phyloP scores from a whole-genome alignment of 2,113 vertebrate species.

The Dicerorhinus sumatrensis region DNA sequence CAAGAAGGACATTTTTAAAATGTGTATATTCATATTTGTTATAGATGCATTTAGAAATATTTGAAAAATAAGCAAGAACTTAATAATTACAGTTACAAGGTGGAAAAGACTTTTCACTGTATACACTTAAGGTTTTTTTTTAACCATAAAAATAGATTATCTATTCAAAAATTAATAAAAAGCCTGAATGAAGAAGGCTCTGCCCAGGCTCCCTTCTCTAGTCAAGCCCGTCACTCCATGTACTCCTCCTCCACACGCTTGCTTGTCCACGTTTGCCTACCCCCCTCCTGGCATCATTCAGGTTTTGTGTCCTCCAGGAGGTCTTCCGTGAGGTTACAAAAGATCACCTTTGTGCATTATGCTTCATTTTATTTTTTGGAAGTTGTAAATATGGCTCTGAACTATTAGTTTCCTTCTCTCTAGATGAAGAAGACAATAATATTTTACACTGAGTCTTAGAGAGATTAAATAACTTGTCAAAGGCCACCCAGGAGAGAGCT shows the following conservation, averaged over 20 bases:
- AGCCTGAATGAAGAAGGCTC: background rate
- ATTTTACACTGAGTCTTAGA: background rate
- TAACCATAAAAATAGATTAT: background rate
- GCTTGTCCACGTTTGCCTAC: background rate
- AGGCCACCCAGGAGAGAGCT: background rate
- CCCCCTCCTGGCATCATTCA: too few species aligned
- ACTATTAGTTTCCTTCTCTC: background rate
- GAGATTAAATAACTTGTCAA: background rate
- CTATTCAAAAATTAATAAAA: slow-evolving; percentile 20
- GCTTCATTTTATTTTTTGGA: background rate
- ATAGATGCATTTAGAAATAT: background rate
- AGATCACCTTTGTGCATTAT: background rate
- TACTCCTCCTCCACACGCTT: background rate
- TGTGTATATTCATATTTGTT: background rate
- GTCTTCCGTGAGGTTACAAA: background rate
- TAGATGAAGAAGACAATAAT: background rate
- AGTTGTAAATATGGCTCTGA: background rate
- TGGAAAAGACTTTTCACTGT: background rate
- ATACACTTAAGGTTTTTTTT: background rate
- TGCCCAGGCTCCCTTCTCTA: background rate
- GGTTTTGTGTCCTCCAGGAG: background rate
- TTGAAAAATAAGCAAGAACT: background rate
- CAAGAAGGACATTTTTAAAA: background rate
- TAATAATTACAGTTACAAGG: background rate
- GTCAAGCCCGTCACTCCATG: rapidly evolving